Evolutionary conservation across 2,113 vertebrate genomes (phyloP), one percentile per base, ranked within the genome.

Genomic region (Oreochromis tanganicae): DNA sequence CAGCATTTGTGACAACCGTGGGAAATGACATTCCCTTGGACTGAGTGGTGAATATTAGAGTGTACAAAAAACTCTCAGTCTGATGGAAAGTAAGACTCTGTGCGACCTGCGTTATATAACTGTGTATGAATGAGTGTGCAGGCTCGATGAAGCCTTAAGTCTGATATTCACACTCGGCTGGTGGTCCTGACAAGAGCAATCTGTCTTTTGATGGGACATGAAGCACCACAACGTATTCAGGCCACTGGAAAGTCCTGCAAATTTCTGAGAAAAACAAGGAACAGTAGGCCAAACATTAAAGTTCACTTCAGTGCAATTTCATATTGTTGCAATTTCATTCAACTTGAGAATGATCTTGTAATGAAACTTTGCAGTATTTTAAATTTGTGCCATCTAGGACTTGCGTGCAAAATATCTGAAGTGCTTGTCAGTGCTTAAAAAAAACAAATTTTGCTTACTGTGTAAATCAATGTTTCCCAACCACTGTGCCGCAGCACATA

Each of bases 131-230:
- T 52, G 12, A 16, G 73, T 41, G 57, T 19, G 86, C 83, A n/a
- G 68, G 11, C 21, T 14, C 57, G 36, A 82, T 75, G 88, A 84
- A 80, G 84, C 83, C 21, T 75, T 75, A 75, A 52, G 61, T 85
- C 81, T 84, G 83, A 54, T 80, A 10, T 86, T 80, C 87, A 84
- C 78, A 86, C 63, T 80, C 38, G 21, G 63, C 79, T 81, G 79
- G 61, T 81, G 59, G 71, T 90, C 85, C 50, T 85, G 92, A 88
- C 86, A 71, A 52, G 34, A n/a, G 14, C 54, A 61, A 85, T 90
- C 87, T 54, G 78, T 87, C 78, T 82, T 48, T 36, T 83, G 84
- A 41, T 2, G 0, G 38, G 27, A 81, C 78, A 6, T 24, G 10
- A 7, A 21, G 36, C 50, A 13, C 61, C 79, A 34, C 50, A 63